A percentile compares a stretch with the other conserved stretches of the same genome.
phyloP scores from a whole-genome alignment of 2,888 invertebrate species.

The Hirtodrosophila duncani region DNA sequence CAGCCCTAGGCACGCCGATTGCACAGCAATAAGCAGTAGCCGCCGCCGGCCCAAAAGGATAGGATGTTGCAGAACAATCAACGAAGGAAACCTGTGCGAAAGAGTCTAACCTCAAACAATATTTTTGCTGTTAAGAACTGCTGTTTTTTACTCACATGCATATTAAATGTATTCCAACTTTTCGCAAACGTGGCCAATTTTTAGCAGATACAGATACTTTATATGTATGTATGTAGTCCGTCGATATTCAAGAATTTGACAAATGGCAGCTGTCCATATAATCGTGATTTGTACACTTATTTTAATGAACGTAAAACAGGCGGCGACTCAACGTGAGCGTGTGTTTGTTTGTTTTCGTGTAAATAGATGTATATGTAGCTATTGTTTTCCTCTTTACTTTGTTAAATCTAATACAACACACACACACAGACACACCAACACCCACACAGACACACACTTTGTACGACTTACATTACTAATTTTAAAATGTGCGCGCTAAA shows the following conservation, averaged over 20 bases:
- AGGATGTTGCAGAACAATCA: conserved; percentile 79
- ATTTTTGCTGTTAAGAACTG: conserved; percentile 51
- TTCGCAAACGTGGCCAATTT: conserved; percentile 59
- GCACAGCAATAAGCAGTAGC: conserved; percentile 63
- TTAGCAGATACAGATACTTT: no score
- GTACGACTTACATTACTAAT: conserved; percentile 46
- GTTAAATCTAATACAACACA: conserved; percentile 33
- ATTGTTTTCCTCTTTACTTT: conserved; percentile 44
- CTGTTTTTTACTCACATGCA: conserved; percentile 42
- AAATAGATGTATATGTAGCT: conserved; percentile 65
- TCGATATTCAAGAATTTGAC: conserved; percentile 31
- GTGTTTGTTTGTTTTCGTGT: conserved; percentile 47
- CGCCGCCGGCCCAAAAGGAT: conserved; percentile 34
- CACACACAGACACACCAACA: conserved; percentile 15
- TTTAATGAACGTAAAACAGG: not conserved
- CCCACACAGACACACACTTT: conserved; percentile 34
- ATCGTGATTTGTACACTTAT: conserved; percentile 17
- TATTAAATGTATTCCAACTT: conserved; percentile 51
- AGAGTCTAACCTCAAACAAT: conserved; percentile 58
- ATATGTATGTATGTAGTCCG: conserved; percentile 41
- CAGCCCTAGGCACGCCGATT: conserved; percentile 55
- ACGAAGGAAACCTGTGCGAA: conserved; percentile 78
- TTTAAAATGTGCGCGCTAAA: conserved; percentile 57
- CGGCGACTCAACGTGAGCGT: not conserved
- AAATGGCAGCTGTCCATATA: conserved; percentile 24